Conservation (phyloP, 2,888 invertebrate genomes). For the Aspidiotus destructor region DNA sequence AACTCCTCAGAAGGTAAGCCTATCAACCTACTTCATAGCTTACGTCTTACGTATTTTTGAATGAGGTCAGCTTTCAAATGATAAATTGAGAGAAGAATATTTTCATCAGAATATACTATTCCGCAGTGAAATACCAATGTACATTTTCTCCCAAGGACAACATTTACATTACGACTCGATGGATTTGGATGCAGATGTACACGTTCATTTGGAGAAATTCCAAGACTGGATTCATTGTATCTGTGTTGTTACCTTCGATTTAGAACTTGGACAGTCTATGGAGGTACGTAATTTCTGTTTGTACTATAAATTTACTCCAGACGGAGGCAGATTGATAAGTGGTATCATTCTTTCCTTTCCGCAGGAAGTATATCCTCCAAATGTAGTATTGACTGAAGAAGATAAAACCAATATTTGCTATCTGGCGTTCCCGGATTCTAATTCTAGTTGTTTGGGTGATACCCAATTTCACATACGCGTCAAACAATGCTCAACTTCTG, state of each 20-base stretch:
- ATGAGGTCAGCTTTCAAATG: too few relatives aligned
- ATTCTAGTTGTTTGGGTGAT: constrained; percentile 98
- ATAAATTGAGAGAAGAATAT: too few relatives aligned
- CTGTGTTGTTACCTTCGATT: constrained; percentile 96
- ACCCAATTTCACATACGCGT: constrained; percentile 93
- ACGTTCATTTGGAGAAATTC: constrained; percentile 56
- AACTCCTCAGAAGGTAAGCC: too few relatives aligned
- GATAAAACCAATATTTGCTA: constrained; percentile 93
- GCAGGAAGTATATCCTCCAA: constrained; percentile 70
- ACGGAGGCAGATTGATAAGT: not conserved
- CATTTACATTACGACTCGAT: not conserved
- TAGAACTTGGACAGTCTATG: constrained; percentile 96
- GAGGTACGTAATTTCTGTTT: constrained; percentile 55
- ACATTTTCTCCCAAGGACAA: too few relatives aligned
- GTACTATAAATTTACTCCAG: not conserved
- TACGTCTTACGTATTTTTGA: too few relatives aligned
- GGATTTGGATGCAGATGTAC: not conserved
- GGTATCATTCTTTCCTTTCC: constrained; percentile 36
- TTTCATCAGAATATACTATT: too few relatives aligned
- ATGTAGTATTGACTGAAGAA: constrained; percentile 66
- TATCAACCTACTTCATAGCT: too few relatives aligned
- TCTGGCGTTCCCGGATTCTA: constrained; percentile 96
- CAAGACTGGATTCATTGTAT: constrained; percentile 95
- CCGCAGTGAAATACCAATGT: too few relatives aligned
- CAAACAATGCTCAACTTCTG: constrained; percentile 51